Base-by-base conservation (phyloP, 2,888 invertebrate species). In the Aspidapion aeneum region DNA sequence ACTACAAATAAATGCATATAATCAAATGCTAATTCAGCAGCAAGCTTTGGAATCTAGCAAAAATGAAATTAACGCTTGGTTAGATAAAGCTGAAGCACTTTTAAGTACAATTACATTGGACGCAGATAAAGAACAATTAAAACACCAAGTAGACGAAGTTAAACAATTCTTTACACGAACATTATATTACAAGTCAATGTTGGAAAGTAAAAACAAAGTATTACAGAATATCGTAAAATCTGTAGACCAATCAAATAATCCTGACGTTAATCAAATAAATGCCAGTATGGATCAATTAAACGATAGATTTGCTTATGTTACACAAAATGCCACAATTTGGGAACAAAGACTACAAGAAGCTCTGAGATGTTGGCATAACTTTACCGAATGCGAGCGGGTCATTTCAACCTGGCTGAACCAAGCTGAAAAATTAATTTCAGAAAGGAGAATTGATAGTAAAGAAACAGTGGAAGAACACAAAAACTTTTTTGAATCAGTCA, bases 161-260 rank as follows among this genome's bases (percentile, higher is more conserved):
- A 94, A 94, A 73, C 84, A 87, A 9, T 95, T 94, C 83, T 96
- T 97, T 80, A 90, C 94, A 0, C 87, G 94, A 63, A 92, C 90
- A 0, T 86, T 94, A 0, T 95, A 96, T 80, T 96, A 96, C 81
- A 93, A 93, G 73, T 93, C 95, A 0, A 94, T 96, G 91, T 78
- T 97, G 64, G 96, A 96, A 74, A 95, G 94, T 77, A 96, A 96
- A 81, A 96, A 96, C 80, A 96, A 96, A 80, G 91, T 96, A 54
- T 90, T 94, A 82, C 90, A 90, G 75, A 94, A 90, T 75, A 90
- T 97, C 56, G 86, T 92, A 1, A 90, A 90, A 74, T 86, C 92
- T 0, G 89, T 93, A 0, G 88, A 91, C 72, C 83, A 86, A 52
- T 89, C 90, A 70, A 87, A 88, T 64, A 90, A 89, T 68, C 86